Base-by-base conservation (phyloP, 2,888 invertebrate species). In the Drosophila yooni region DNA sequence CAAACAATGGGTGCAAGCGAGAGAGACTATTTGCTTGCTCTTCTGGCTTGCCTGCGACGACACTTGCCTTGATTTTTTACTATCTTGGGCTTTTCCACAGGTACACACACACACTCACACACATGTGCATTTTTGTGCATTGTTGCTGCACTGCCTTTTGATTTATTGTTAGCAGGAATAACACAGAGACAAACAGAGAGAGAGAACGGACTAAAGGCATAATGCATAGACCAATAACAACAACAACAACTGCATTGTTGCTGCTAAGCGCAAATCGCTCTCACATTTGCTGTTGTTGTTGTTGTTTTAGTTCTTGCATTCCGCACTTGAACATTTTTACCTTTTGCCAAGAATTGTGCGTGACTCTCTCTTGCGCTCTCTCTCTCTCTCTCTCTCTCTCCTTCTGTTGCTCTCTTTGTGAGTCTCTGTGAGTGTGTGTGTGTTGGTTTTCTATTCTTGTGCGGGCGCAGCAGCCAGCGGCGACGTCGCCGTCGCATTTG, bases 1-100 rank as follows among this genome's bases (percentile, higher is more conserved):
- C 7, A n/a, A 56, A 40, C 36, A 61, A 61, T 43, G 40, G 2
- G 38, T 40, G 31, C 27, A 31, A 60, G 50, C 25, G 34, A 53
- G 34, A 50, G 15, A 15, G 66, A 34, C 21, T 38, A 43, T 59
- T 54, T 56, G 51, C 59, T 21, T 8, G 57, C 73, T 51, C 64
- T 74, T 74, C 70, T 74, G 73, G 76, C 31, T 59, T 56, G 54
- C 61, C 58, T 53, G 46, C 58, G 77, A 80, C 89, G 84, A 89
- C 85, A 89, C 85, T 89, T 85, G 85, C 89, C 84, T 89, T 89
- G 82, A 89, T 89, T 85, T 89, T 89, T 79, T 89, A 89, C 87
- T 89, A 77, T 89, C 80, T 65, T 81, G 74, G 77, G 77, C 74
- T 77, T 79, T 79, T 80, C 72, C 70, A 65, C 50, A 11, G 36